Evolutionary conservation across 1,140 invertebrate genomes (phyloP), one percentile per base, ranked within the genome.

Genomic region (Drosophila parvula): DNA sequence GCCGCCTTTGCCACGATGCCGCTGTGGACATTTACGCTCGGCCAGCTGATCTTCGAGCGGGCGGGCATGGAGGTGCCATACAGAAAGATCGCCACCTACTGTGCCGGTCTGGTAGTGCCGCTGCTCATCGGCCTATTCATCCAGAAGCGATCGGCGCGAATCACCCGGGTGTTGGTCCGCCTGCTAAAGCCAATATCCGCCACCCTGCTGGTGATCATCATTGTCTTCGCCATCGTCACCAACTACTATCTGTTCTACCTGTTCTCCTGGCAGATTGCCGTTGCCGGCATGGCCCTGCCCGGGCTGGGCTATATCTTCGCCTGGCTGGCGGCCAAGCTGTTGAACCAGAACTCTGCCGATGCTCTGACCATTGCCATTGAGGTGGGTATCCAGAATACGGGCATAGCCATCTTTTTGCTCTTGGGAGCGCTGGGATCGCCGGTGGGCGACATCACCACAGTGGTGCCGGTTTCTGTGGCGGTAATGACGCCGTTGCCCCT

Each of bases 321-420:
- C 30, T 96, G 94, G 65, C 22, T 94, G 32, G 55, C 94, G 1
- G 94, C 96, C 0, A 90, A 92, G 36, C 14, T 96, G 4, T 93
- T 94, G 12, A 93, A 94, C 45, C 96, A 96, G 91, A 91, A 94
- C 7, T 80, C 93, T 36, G 84, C 93, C 16, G 96, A 98, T 85
- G 93, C 95, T 8, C 93, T 98, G 2, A 97, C 98, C 4, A 98
- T 99, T 79, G 95, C 96, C 7, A 96, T 99, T 64, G 98, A 99
- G 93, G 98, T 97, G 14, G 98, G 98, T 43, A 95, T 99, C 57
- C 98, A 99, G 93, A 99, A 99, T 93, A 98, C 98, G 0, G 98
- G 98, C 18, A 97, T 98, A 74, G 94, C 97, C 0, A 98, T 98
- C 45, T 89, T 89, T 79, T 96, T 98, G 89, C 92, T 99, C 57